These are phyloP conservation scores for Dermochelys coriacea DNA, from an alignment of 2,797 vertebrate genomes.

Conservation along the genomic window DNA sequence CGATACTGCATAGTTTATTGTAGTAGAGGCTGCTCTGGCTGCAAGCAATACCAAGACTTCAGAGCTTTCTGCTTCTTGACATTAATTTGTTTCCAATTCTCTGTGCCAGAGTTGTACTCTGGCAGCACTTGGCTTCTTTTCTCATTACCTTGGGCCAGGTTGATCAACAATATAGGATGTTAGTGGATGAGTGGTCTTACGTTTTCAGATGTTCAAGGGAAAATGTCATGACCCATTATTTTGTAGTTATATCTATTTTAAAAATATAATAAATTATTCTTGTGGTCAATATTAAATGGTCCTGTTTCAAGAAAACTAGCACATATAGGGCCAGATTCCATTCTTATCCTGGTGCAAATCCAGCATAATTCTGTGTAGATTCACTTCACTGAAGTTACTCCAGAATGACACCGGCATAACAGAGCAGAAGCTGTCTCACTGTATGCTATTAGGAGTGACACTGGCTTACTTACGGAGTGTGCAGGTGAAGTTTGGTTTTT, in stretches of 20 bases:
- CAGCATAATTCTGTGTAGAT: not conserved
- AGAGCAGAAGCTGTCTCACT: not conserved
- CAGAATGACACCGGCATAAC: not conserved
- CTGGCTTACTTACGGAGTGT: not conserved
- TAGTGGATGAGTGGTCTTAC: not conserved
- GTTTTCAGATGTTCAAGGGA: rapidly evolving
- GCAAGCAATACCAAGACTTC: rapidly evolving
- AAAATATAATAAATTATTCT: not conserved
- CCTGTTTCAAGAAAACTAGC: too few relatives aligned
- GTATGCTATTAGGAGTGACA: not conserved
- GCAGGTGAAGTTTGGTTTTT: slow-evolving; percentile 30
- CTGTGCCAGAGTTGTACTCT: not conserved
- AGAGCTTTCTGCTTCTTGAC: not conserved
- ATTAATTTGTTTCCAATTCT: not conserved
- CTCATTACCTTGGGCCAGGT: not conserved
- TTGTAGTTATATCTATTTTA: not conserved
- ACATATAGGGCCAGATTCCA: not conserved
- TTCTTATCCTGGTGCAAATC: not conserved
- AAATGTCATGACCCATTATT: not conserved
- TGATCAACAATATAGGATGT: not conserved
- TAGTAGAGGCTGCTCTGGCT: too few relatives aligned
- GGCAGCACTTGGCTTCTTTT: not conserved
- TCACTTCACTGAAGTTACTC: not conserved
- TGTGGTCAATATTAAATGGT: too few relatives aligned
- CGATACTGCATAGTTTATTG: not conserved